Evolutionary conservation across 2,113 vertebrate genomes (phyloP), one percentile per base, ranked within the genome.

Genomic region (Oophaga pumilio): DNA sequence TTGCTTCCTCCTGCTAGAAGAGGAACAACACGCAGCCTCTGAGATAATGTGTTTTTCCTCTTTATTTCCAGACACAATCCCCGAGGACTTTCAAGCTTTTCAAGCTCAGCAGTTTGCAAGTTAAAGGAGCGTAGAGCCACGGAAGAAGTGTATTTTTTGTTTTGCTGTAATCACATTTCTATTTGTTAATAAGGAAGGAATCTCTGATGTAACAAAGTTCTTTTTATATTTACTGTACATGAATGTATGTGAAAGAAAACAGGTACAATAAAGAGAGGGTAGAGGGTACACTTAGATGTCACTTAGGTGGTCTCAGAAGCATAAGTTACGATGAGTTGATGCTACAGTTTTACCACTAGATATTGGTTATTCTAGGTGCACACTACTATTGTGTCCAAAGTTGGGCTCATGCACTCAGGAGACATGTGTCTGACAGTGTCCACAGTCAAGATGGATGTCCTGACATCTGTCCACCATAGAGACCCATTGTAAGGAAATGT

Each of bases 31-130:
- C 62, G 60, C 14, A 49, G 59, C 3, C 52, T 57, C 12, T 10
- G 2, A 60, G 57, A 82, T 66, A 50, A 82, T 52, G 60, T 33
- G 59, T 86, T 74, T 85, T 15, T 57, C 74, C 87, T 86, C 91
- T n/a, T 89, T 85, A 49, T 86, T 93, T 90, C 76, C 94, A 99
- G 98, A 99, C 82, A 98, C 97, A 74, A 97, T 99, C 89, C 98
- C 98, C 84, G 95, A 93, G 82, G 97, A 99, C 93, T 98, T 96
- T 43, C 93, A 97, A 90, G 96, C 97, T 86, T 95, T 96, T 89
- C 94, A 93, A 87, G 91, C 93, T 76, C 95, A 96, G 92, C 92
- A 94, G 68, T 92, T 94, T 87, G 91, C 95, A 62, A 33, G 90
- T 94, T 93, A 93, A 94, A 68, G 56, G 26, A 82, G 24, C 52